These are phyloP conservation scores for Heliconius hortense DNA, from an alignment of 2,888 invertebrate species.

Conservation along the genomic window DNA sequence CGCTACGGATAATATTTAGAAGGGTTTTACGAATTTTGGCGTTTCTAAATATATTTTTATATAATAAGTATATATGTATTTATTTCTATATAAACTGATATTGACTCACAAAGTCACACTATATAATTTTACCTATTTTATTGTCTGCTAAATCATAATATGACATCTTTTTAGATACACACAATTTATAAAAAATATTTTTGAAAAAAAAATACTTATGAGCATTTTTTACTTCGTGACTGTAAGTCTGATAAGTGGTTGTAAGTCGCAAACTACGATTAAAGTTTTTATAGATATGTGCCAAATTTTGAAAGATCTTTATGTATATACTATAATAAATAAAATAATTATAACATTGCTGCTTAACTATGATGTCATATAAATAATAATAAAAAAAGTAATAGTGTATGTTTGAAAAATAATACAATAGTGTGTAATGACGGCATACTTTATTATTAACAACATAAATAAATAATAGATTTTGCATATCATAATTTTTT, in stretches of 20 bases:
- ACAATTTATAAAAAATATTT: not conserved
- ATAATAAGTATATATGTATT: not conserved
- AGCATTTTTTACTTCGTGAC: conserved; percentile 6
- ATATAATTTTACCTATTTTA: not conserved
- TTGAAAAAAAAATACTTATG: not conserved
- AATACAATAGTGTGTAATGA: not conserved
- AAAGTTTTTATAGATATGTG: conserved; percentile 1
- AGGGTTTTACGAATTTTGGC: not conserved
- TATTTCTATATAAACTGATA: not conserved
- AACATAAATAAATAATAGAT: not conserved
- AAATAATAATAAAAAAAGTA: not conserved
- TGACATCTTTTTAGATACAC: not conserved
- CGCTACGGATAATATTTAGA: not conserved
- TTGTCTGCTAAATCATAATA: not conserved
- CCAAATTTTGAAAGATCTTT: conserved; percentile 10
- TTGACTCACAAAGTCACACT: not conserved
- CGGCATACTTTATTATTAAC: not conserved
- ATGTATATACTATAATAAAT: conserved; percentile 8
- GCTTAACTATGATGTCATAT: not conserved
- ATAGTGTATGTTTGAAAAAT: not conserved
- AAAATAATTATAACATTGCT: not conserved
- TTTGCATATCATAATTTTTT: conserved; percentile 15
- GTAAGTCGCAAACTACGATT: conserved; percentile 13
- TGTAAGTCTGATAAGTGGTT: conserved; percentile 21
- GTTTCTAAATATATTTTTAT: not conserved